Conservation (phyloP, 2,888 invertebrate species). For the Cheilosia impressa region DNA sequence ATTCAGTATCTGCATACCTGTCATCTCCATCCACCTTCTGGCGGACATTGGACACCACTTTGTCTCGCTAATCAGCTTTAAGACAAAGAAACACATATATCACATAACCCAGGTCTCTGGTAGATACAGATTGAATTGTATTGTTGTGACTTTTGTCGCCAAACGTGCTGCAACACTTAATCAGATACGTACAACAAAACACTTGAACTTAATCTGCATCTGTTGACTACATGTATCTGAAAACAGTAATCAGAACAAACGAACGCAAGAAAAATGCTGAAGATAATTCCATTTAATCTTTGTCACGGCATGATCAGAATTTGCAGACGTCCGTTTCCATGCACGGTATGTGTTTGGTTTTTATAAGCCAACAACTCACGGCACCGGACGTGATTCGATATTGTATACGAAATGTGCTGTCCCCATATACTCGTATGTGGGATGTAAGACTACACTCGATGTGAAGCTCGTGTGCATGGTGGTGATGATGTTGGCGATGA, state of each 20-base stretch:
- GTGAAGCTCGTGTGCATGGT: slow-evolving; percentile 8
- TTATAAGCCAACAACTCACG: slow-evolving; percentile 49
- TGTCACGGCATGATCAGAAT: slow-evolving; percentile 35
- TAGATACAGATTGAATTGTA: slow-evolving; percentile 24
- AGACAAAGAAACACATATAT: slow-evolving; percentile 26
- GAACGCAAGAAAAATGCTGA: background rate
- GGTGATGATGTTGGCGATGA: slow-evolving; percentile 4
- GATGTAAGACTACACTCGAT: slow-evolving; percentile 35
- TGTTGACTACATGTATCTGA: slow-evolving; percentile 48
- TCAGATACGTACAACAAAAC: slow-evolving; percentile 50
- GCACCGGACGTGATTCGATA: slow-evolving; percentile 53
- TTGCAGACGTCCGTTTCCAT: slow-evolving; percentile 58
- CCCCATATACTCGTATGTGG: slow-evolving; percentile 25
- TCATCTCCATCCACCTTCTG: background rate
- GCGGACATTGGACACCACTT: slow-evolving; percentile 19
- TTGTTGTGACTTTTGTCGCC: slow-evolving; percentile 33
- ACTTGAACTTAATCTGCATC: slow-evolving; percentile 68
- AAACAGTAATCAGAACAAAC: slow-evolving; percentile 11
- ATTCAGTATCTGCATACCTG: slow-evolving; percentile 19
- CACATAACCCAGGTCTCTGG: slow-evolving; percentile 10
- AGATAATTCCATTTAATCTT: slow-evolving; percentile 44
- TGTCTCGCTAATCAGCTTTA: slow-evolving; percentile 20
- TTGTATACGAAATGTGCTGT: slow-evolving; percentile 23
- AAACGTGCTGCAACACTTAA: slow-evolving; percentile 36
- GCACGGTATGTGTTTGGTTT: slow-evolving; percentile 16